A percentile compares a stretch with the other conserved stretches of the same genome.
Evolutionary conservation across 2,113 vertebrate species (phyloP).

Genomic region (Salvelinus alpinus): DNA sequence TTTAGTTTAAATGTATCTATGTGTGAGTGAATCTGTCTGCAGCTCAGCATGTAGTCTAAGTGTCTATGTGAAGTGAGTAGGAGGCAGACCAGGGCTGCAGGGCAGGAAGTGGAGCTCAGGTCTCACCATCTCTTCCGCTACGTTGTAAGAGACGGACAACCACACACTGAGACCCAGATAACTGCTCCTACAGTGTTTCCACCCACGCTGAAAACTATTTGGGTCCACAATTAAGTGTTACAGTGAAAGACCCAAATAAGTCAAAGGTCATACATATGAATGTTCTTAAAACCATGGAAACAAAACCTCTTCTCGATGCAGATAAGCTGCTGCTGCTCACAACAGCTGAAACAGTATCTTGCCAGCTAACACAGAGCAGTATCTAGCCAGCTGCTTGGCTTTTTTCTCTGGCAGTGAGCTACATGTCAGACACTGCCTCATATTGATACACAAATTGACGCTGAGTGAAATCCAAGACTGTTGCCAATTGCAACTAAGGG

Average conservation of each 20-base stretch:
- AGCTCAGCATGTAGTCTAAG: background rate
- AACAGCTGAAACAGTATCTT: background rate
- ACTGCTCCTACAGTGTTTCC: constrained; percentile 4
- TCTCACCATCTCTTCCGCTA: constrained; percentile 22
- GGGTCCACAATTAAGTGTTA: background rate
- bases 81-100: background rate
- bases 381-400: constrained; percentile 1
- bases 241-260: background rate
- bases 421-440: background rate
- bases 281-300: background rate
- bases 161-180: constrained; percentile 49
- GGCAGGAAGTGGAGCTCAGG: constrained; percentile 44
- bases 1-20: background rate
- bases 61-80: background rate
- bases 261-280: background rate
- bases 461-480: background rate
- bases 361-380: background rate
- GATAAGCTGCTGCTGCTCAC: background rate
- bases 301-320: background rate
- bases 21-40: background rate
- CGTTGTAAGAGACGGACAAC: constrained; percentile 40
- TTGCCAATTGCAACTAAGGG: background rate
- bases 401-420: background rate
- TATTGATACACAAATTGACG: background rate
- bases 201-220: background rate